Conservation (phyloP, 2,113 vertebrate genomes). For the Verasper variegatus region DNA sequence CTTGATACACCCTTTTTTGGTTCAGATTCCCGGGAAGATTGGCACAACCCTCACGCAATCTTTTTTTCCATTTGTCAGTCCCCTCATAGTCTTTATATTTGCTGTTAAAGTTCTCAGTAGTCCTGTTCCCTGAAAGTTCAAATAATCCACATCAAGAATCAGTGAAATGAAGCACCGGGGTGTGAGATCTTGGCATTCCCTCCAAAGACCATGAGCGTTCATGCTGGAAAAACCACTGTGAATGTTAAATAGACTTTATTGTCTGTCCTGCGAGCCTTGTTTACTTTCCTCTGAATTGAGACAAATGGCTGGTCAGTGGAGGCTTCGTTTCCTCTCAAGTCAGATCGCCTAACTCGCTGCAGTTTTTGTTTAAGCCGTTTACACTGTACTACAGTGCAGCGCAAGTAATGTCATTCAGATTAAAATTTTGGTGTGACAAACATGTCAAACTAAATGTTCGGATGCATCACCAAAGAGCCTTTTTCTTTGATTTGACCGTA, state of each 20-base stretch:
- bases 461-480: no score
- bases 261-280: constrained; percentile 44
- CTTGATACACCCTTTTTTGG: not conserved
- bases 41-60: not conserved
- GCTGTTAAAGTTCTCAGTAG: not conserved
- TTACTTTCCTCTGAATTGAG: constrained; percentile 47
- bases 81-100: not conserved
- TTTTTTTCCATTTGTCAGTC: no score
- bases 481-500: no score
- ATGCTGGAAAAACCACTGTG: constrained; percentile 46
- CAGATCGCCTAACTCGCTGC: not conserved
- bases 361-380: not conserved
- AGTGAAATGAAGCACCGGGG: constrained; percentile 17
- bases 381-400: not conserved
- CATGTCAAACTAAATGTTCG: no score
- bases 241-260: constrained; percentile 70
- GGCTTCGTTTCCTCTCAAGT: constrained; percentile 22
- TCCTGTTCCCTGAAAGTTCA: constrained; percentile 21
- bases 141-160: constrained; percentile 30
- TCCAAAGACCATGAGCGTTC: constrained; percentile 38
- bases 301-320: constrained; percentile 28
- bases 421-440: no score
- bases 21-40: constrained; percentile 6
- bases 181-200: constrained; percentile 42
- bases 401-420: not conserved